Base-by-base conservation (phyloP, 2,113 vertebrate species). In the Beaufortia kweichowensis region DNA sequence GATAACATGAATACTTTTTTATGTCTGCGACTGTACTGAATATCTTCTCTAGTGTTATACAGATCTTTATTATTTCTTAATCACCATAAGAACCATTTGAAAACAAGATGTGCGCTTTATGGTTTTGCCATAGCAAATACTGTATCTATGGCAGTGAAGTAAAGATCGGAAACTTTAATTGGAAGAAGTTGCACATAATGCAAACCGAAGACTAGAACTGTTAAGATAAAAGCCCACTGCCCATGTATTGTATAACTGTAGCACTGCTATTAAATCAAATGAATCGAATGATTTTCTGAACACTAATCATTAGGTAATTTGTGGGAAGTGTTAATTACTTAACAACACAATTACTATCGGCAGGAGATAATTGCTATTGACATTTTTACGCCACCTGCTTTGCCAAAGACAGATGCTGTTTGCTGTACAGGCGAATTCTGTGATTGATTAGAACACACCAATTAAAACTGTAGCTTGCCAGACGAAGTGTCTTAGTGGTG, bases 341-440 rank as follows among this genome's bases (percentile, higher is more conserved):
- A 57, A 70, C 23, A 59, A 21, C 21, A 26, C 68, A 71, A 41
- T 71, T 71, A 53, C 68, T 71, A 41, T 71, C 41, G 68, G 53
- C 33, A 59, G 26, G 48, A 56, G n/a, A 56, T 56, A 70, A 56
- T 56, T 70, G 67, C 29, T 70, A 70, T 70, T 70, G 48, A 39
- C 67, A 70, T 71, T 39, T n/a, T 59, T 71, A 59, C 50, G 9
- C 33, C 68, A 59, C 68, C 33, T 71, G 68, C 31, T 10, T 55
- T n/a, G 53, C 35, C 68, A 41, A 24, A 71, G 68, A 71, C 53
- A 26, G 53, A 26, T 56, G 68, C 10, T 6, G n/a, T 70, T 57
- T 39, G 50, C 50, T 39, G 14, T 56, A 23, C 50, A 35, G 1
- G 24, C 15, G 15, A 46, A 46, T 17, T 46, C 3, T 17, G 43